Base-by-base conservation (phyloP, 2,113 vertebrate species). In the Hiodon tergisus region DNA sequence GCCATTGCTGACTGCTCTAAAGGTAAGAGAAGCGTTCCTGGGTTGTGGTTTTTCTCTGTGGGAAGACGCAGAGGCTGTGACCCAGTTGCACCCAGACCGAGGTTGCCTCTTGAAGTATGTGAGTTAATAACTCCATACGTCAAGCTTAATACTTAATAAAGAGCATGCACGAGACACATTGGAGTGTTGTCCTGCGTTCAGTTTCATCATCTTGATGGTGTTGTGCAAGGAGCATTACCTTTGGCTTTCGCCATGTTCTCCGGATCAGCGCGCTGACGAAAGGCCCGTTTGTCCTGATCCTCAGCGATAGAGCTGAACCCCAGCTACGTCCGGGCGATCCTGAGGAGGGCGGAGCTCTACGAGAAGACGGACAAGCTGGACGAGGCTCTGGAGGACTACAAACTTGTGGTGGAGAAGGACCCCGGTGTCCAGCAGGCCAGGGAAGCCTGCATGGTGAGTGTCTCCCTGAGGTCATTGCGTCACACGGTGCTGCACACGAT, bases 331-430 rank as follows among this genome's bases (percentile, higher is more conserved):
- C 92, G 95, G 69, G 96, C 95, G 10, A 78, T 95, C 80, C 78
- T 98, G 79, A 88, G 96, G 78, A 92, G 95, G 88, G 97, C 96
- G 0, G 95, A 98, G 80, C 86, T 98, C 3, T 93, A 97, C 4
- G 95, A 98, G 87, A 94, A 94, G 87, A 96, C 93, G 0, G 95
- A 98, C 76, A 98, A 98, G 80, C 89, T 98, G 71, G 97, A 98
- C 54, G 95, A 98, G 89, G 96, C 97, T 51, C 87, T 98, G 78
- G 95, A 97, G 76, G 96, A 98, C 87, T 99, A 97, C 79, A 94
- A 95, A 85, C 85, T 86, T 61, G 75, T 95, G 55, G 76, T 98
- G 77, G 93, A 97, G 77, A 94, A 89, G 83, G 95, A 99, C 61
- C 91, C 95, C 0, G 88, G 86, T 4, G 67, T 94, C 62, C 79